Conservation (phyloP, 2,113 vertebrate species). For the Oncorhynchus clarkii region DNA sequence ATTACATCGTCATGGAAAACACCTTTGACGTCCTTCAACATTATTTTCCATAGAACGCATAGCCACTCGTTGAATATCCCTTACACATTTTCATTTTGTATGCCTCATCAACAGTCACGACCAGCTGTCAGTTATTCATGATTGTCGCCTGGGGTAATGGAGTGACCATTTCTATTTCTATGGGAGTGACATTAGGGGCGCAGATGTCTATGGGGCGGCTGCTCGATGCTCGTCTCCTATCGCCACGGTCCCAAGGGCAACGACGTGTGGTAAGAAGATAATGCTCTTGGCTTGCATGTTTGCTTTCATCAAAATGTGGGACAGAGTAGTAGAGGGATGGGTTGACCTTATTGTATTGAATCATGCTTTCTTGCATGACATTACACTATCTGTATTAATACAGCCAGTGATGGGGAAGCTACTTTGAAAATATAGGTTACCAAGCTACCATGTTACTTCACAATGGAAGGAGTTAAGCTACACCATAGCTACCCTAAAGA, state of each 20-base stretch:
- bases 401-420: too few relatives aligned
- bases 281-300: slow-evolving; percentile 18
- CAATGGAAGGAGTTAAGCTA: too few relatives aligned
- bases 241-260: slow-evolving; percentile 42
- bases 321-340: slow-evolving; percentile 6
- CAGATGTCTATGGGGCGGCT: slow-evolving; percentile 51
- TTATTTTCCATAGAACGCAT: too few relatives aligned
- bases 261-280: slow-evolving; percentile 22
- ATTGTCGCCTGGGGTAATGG: neutral
- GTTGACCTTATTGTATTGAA: neutral
- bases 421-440: too few relatives aligned
- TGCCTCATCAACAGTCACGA: neutral
- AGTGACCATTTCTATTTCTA: neutral
- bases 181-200: slow-evolving; percentile 8
- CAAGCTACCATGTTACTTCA: too few relatives aligned
- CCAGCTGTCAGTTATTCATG: neutral
- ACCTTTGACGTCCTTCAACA: too few relatives aligned
- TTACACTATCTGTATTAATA: too few relatives aligned
- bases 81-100: too few relatives aligned
- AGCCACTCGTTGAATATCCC: too few relatives aligned
- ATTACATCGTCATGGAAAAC: too few relatives aligned
- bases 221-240: slow-evolving; percentile 41
- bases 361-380: too few relatives aligned
- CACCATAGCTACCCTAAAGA: too few relatives aligned
- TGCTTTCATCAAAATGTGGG: slow-evolving; percentile 45